phyloP scores from a whole-genome alignment of 2,797 vertebrate genomes.

The Gymnodraco acuticeps region DNA sequence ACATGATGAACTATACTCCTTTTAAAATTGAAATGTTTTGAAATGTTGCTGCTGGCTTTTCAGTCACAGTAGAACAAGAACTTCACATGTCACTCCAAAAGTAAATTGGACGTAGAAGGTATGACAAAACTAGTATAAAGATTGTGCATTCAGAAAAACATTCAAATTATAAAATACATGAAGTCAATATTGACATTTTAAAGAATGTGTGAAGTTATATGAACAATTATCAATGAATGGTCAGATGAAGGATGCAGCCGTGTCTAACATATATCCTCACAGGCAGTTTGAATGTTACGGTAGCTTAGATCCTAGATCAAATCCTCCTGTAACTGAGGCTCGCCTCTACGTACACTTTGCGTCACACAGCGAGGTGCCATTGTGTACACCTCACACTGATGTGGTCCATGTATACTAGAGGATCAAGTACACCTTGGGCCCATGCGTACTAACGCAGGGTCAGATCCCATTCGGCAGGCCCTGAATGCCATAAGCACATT shows the following conservation, averaged over 20 bases:
- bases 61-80: background rate
- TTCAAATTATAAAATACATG: background rate
- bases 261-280: background rate
- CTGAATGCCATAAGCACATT: constrained; percentile 88
- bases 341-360: background rate
- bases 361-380: constrained; percentile 29
- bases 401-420: constrained; percentile 62
- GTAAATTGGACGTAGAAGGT: background rate
- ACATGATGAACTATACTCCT: background rate
- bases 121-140: background rate
- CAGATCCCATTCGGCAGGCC: constrained; percentile 82
- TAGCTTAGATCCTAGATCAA: constrained; percentile 3
- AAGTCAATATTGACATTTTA: background rate
- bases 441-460: constrained; percentile 77
- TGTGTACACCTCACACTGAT: constrained; percentile 42
- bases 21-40: background rate
- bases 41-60: background rate
- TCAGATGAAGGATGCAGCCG: constrained; percentile 19
- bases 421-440: constrained; percentile 71
- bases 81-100: background rate
- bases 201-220: background rate
- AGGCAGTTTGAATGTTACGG: background rate
- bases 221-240: background rate
- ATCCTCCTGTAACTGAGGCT: background rate
- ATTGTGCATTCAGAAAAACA: background rate